Evolutionary conservation across 2,113 vertebrate species (phyloP).

Genomic region (Carassius carassius): DNA sequence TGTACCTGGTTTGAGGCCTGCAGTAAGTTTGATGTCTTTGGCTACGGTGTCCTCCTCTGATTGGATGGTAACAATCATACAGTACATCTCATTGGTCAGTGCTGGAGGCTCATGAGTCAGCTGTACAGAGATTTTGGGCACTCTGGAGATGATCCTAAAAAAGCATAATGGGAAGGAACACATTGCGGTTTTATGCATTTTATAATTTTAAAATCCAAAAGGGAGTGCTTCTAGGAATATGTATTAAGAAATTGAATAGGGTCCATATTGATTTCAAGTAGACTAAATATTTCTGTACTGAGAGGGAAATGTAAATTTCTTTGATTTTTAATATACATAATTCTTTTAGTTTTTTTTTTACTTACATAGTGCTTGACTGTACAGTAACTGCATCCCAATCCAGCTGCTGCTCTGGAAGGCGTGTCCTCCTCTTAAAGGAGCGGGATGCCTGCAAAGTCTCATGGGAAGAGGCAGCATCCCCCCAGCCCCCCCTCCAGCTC

Average conservation of each 20-base stretch:
- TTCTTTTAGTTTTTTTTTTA: not conserved
- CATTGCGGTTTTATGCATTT: too few relatives aligned
- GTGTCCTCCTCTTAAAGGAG: constrained; percentile 83
- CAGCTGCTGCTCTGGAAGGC: constrained; percentile 75
- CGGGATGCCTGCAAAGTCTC: constrained; percentile 88
- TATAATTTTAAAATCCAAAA: not conserved
- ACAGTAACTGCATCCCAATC: constrained; percentile 88
- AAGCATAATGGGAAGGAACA: not conserved
- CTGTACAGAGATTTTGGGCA: constrained; percentile 88
- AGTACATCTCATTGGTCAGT: constrained; percentile 93
- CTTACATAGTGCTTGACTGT: constrained; percentile 94
- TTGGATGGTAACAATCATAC: constrained; percentile 83
- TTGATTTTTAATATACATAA: not conserved
- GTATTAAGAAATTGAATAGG: not conserved
- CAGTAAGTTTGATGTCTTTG: constrained; percentile 89
- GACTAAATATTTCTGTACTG: not conserved
- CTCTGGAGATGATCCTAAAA: constrained; percentile 90
- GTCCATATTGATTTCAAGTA: too few relatives aligned
- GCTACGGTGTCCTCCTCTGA: constrained; percentile 85
- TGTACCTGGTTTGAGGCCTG: constrained; percentile 92
- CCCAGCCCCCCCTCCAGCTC: constrained; percentile 92
- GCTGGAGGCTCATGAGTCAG: constrained; percentile 90
- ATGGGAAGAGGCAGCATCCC: constrained; percentile 87
- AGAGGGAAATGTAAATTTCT: not conserved
- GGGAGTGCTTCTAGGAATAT: not conserved